Evolutionary conservation across 1,140 invertebrate species (phyloP), one percentile per base, ranked within the genome.

Genomic region (Aphidius ervi): DNA sequence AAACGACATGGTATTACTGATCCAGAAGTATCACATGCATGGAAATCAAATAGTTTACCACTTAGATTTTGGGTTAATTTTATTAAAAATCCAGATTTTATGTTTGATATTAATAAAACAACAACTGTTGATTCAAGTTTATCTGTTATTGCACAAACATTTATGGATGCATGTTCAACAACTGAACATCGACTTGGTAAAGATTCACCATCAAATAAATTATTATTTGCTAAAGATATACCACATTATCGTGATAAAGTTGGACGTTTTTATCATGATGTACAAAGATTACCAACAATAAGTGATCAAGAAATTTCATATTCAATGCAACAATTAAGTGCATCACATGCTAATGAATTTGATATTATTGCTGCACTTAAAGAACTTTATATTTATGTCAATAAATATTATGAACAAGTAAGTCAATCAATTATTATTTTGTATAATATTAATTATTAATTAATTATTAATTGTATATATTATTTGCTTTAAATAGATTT

Each of bases 51-150:
- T 68, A 93, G 93, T 81, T 85, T 96, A 73, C 93, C 94, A 46
- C 81, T 97, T 52, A 84, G 95, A 67, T 97, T 97, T 83, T 98
- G 95, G 95, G 92, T 97, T 10, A 97, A 97, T 80, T 92, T 97
- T 67, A 95, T 97, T 58, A 97, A 97, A 77, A 97, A 97, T 84
- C 94, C 95, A 6, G 93, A 97, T 79, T 96, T 95, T 75, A 93
- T 97, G 75, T 96, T 98, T 77, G 95, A 97, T 80, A 92, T 97
- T 52, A 92, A 95, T 69, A 96, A 97, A 81, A 94, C 93, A 4
- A 84, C 87, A 9, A 94, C 92, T 6, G 88, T 97, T 10, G 94
- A 97, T 78, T 92, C 93, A 9, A 95, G 93, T 73, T 79, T 98
- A 41, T 94, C 92, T 64, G 94, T 97, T 41, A 93, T 98, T 67